Percentiles rank a stretch among this genome's conserved stretches.
These are phyloP conservation scores for Liposcelis brunnea DNA, from an alignment of 2,888 invertebrate genomes.

Conservation along the genomic window DNA sequence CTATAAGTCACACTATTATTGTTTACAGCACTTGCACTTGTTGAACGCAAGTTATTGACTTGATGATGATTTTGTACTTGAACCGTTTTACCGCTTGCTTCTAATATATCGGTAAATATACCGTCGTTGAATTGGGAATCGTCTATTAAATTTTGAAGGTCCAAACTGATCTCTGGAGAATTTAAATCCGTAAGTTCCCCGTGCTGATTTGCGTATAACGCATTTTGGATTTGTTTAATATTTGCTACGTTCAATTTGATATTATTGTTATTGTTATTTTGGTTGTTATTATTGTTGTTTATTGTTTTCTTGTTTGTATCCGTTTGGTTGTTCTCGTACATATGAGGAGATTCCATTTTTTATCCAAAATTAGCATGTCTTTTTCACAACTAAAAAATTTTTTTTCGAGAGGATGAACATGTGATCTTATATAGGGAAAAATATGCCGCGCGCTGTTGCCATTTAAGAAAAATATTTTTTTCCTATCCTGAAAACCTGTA, in stretches of 20 bases:
- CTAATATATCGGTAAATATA: slow-evolving; percentile 69
- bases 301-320: slow-evolving; percentile 28
- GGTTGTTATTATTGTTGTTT: slow-evolving; percentile 20
- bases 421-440: no score
- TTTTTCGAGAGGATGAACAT: no score
- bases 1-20: slow-evolving; percentile 23
- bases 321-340: slow-evolving; percentile 56
- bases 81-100: slow-evolving; percentile 24
- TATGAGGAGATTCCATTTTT: slow-evolving; percentile 66
- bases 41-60: slow-evolving; percentile 14
- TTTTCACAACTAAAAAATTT: no score
- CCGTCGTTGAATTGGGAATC: slow-evolving; percentile 77
- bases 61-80: slow-evolving; percentile 17
- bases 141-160: slow-evolving; percentile 81
- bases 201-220: slow-evolving; percentile 24
- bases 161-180: slow-evolving; percentile 81
- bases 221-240: slow-evolving; percentile 14
- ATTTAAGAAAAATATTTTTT: no score
- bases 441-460: no score
- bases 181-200: slow-evolving; percentile 74
- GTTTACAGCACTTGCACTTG: slow-evolving; percentile 26
- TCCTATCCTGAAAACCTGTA: no score
- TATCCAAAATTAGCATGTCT: slow-evolving; percentile 14
- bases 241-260: slow-evolving; percentile 12
- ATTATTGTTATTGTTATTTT: slow-evolving; percentile 14